Base-by-base conservation (phyloP, 1,140 invertebrate genomes). In the Formica selysi region DNA sequence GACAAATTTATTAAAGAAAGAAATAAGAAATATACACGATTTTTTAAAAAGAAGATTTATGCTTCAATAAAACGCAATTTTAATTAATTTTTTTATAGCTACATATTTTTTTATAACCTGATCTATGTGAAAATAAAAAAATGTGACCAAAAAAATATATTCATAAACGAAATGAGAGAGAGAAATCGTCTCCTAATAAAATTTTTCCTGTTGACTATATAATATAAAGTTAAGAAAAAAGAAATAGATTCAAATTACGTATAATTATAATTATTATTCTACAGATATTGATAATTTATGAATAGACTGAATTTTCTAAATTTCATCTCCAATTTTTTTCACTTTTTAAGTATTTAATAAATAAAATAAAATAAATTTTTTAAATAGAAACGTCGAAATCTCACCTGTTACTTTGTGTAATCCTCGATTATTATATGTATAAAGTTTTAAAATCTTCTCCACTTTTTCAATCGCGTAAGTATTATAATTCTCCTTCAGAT, bases 331-430 rank as follows among this genome's bases (percentile, higher is more conserved):
- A 22, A 70, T 22, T 1, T 61, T 6, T 6, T 19, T 11, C 2
- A 32, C 19, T 71, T 36, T 59, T 81, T 59, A 19, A 16, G 22
- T 22, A 22, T 22, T 22, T 22, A 22, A 22, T 22, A 22, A 22
- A 22, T 22, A 22, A 22, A 22, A 22, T 22, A 22, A 22, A 22
- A 22, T 22, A 22, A 22, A 22, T 22, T 22, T 36, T 59, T 81
- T 44, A 73, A 61, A 81, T 73, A 61, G 44, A 61, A 80, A 70
- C n/a, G 32, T 68, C 22, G 10, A 8, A 3, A 59, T 61, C 51
- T 81, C 26, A 73, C 79, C 79, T 61, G 32, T 48, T 22, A 22
- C 13, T 38, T 71, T 29, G 26, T 22, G 16, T 29, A 71, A 26
- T 57, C 22, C n/a, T 54, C 32, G 61, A 81, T 41, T 22, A 13